Evolutionary conservation across 1,140 invertebrate genomes (phyloP), one percentile per base, ranked within the genome.

Genomic region (Zaprionus africanus): DNA sequence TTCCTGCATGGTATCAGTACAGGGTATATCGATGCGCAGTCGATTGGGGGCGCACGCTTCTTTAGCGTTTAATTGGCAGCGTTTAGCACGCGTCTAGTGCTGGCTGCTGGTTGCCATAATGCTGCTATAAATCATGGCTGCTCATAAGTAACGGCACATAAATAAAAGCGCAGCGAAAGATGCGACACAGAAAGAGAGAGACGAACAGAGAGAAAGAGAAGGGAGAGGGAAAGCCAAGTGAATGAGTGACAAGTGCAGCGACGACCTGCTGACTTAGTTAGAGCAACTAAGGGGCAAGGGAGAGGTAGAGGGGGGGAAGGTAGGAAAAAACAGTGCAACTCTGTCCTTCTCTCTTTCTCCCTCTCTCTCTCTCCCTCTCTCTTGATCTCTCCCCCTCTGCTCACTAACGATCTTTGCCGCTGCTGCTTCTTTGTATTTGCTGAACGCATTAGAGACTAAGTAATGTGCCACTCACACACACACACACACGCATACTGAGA

Each of bases 71-170:
- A 90, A 88, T 88, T 90, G 86, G 79, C 76, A 85, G 62, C 85
- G 70, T 90, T 90, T 90, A 90, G 72, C 86, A 79, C 68, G 90
- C 85, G 73, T 82, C 84, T 76, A 62, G 72, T 61, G 17, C 9
- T 4, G 63, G 59, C 36, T 68, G 17, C 2, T 4, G 63, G 59
- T 26, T 68, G 61, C 58, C 68, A 71, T 65, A 74, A 62, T 59
- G 34, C 61, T 70, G 46, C 60, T 82, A 90, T 90, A 90, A 90
- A 90, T 90, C 85, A 90, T 90, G 68, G 51, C 31, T 38, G 59
- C 82, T 74, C 85, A 90, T 79, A 90, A 90, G 85, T 90, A 90
- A 90, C 85, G 85, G 79, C 85, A 90, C 86, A 90, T 90, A 90
- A 90, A 90, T 90, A 90, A 90, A 72, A 75, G 66, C 78, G 74